Evolutionary conservation across 30 jellyfish, hydroid and myxozoan species (phyloP).

Genomic region (Euphysa ruthae): DNA sequence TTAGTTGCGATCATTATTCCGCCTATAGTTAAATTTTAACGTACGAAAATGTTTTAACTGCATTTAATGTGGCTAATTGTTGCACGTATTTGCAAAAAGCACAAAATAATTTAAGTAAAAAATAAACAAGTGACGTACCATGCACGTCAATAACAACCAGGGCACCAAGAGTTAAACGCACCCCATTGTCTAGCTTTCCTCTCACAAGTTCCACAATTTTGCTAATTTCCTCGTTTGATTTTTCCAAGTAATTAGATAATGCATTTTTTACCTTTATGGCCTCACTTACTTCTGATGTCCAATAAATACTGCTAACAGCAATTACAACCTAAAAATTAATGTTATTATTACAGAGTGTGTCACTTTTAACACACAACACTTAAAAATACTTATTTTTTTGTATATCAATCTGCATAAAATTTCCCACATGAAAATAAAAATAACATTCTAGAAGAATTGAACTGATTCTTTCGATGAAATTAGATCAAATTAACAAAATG

Average conservation of each 20-base stretch:
- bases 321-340: constrained; percentile 81
- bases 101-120: no score
- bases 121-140: no score
- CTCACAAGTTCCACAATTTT: constrained; percentile 72
- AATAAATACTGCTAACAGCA: constrained; percentile 89
- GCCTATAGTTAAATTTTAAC: no score
- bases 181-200: constrained; percentile 93
- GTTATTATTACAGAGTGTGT: no score
- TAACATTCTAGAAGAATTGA: neutral
- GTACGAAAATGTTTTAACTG: no score
- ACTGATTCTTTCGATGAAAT: neutral
- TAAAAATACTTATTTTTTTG: neutral
- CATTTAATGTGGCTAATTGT: no score
- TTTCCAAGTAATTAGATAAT: constrained; percentile 27
- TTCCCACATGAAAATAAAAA: neutral
- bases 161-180: constrained; percentile 89
- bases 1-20: no score
- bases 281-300: constrained; percentile 89
- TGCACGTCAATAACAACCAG: constrained; percentile 89
- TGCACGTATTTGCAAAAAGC: no score
- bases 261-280: constrained; percentile 62
- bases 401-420: neutral
- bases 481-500: no score
- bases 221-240: constrained; percentile 64
- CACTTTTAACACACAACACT: no score